phyloP scores from a whole-genome alignment of 2,797 vertebrate genomes.

The Buphagus erythrorhynchus region DNA sequence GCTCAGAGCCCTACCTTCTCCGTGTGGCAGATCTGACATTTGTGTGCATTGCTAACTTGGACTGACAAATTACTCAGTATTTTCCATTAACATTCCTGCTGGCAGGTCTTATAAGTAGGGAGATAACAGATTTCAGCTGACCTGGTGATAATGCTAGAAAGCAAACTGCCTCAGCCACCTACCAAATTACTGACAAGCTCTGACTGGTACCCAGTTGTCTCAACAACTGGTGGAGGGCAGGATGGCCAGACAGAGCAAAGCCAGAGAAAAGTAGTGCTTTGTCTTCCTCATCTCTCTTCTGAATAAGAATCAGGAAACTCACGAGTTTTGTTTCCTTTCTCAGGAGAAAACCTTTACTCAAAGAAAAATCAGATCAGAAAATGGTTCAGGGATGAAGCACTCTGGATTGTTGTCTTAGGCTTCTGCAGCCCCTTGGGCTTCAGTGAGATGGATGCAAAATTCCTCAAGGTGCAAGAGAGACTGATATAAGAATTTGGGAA shows the following conservation, averaged over 20 bases:
- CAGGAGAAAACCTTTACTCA: neutral
- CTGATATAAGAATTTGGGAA: neutral
- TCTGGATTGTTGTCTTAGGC: neutral
- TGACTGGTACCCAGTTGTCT: neutral
- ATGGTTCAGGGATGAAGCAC: neutral
- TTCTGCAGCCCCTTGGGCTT: neutral
- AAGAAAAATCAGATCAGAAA: neutral
- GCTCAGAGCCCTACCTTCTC: neutral
- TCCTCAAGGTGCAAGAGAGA: neutral
- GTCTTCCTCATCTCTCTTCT: neutral
- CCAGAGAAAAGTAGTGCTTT: neutral
- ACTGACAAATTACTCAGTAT: neutral
- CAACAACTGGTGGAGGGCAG: neutral
- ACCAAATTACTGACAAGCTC: neutral
- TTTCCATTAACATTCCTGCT: neutral
- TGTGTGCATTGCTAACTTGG: neutral
- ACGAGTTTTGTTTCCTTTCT: neutral
- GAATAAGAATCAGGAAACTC: neutral
- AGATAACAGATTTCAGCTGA: neutral
- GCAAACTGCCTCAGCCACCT: neutral
- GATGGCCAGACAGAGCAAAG: neutral
- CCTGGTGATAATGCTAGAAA: neutral
- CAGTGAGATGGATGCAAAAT: neutral
- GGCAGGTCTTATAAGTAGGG: neutral
- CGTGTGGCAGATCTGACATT: neutral